A percentile compares a stretch with the other conserved stretches of the same genome.
Evolutionary conservation across 2,797 vertebrate species (phyloP).

Genomic region (Gymnoscopelus microlampas): DNA sequence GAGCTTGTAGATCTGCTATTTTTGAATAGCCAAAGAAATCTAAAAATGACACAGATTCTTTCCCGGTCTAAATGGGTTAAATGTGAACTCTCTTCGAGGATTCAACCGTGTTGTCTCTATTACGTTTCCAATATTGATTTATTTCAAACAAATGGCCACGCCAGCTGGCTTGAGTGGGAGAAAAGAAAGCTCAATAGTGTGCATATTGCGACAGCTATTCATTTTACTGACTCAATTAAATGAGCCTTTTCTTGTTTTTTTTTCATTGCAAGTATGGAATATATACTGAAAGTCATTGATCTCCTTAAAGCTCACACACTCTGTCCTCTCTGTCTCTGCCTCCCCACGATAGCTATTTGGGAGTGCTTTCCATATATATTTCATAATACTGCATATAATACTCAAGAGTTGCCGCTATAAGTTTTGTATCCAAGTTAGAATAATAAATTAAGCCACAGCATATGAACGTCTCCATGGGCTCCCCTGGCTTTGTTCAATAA

Average conservation of each 20-base stretch:
- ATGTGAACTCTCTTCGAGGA: constrained; percentile 26
- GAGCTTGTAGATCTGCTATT: no score
- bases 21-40: no score
- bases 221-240: constrained; percentile 57
- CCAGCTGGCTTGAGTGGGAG: constrained; percentile 13
- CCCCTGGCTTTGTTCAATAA: constrained; percentile 60
- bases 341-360: constrained; percentile 26
- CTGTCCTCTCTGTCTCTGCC: not conserved
- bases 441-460: constrained; percentile 6
- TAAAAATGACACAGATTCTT: no score
- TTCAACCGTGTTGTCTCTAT: constrained; percentile 13
- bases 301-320: constrained; percentile 8
- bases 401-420: constrained; percentile 39
- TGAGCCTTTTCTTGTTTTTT: constrained; percentile 17
- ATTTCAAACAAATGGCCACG: constrained; percentile 43
- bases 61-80: no score
- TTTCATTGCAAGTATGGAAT: constrained; percentile 34
- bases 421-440: constrained; percentile 19
- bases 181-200: constrained; percentile 45
- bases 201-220: constrained; percentile 35
- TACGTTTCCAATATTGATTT: constrained; percentile 31
- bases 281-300: constrained; percentile 28
- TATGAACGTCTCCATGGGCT: constrained; percentile 22
- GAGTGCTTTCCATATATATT: constrained; percentile 48
- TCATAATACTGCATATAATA: constrained; percentile 44